Evolutionary conservation across 2,888 invertebrate species (phyloP), one percentile per base, ranked within the genome.

Genomic region (Molorchus minor): DNA sequence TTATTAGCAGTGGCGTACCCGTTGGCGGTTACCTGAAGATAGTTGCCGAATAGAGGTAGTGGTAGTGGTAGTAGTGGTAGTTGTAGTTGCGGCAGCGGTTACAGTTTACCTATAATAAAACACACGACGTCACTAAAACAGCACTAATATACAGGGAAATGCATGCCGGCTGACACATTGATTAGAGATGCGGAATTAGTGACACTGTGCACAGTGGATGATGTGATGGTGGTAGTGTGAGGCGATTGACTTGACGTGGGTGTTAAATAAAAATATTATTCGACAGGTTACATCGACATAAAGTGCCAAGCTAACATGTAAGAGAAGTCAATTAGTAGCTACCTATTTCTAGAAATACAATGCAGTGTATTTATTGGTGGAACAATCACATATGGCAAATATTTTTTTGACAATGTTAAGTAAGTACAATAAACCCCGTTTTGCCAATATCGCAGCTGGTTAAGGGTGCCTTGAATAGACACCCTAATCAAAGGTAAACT

Each of bases 41-140:
- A 68, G 62, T 67, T 64, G 68, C 67, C 69, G 71, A n/a, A 68
- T 65, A 66, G 62, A 64, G 56, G 62, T 61, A 64, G 69, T 64
- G 65, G 71, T 70, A 58, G 53, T 58, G 63, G 70, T 68, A 71
- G 41, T 35, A 47, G 47, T 25, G n/a, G n/a, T n/a, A n/a, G n/a
- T n/a, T n/a, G n/a, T n/a, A n/a, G n/a, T n/a, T 36, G 49, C 21
- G 75, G 71, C 77, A 71, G 75, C 76, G 70, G 72, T 78, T 79
- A 80, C 75, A 74, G 76, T 75, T 76, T 76, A 81, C 81, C 81
- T 81, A 80, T 73, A 80, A 80, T 67, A 67, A 71, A 69, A 71
- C 57, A 65, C 61, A 67, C 47, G 52, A 61, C 60, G 52, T 65
- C 63, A 65, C 61, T 58, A 61, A 54, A 58, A 46, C 17, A 43